phyloP scores from a whole-genome alignment of 2,797 vertebrate species.

The Picus viridis region DNA sequence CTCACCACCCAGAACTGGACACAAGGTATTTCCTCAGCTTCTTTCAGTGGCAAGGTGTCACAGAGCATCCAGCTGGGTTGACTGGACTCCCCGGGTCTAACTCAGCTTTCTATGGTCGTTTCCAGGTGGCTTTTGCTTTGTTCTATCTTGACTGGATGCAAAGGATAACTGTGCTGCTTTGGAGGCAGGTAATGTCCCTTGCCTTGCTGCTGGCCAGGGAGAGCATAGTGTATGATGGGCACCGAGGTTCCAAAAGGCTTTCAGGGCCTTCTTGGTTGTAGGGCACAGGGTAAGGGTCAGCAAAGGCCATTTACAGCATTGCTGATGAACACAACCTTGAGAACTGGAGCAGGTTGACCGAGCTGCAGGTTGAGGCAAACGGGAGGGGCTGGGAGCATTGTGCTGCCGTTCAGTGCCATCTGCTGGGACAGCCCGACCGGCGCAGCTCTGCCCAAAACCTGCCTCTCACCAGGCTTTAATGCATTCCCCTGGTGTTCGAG shows the following conservation, averaged over 20 bases:
- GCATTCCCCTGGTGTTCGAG: rapidly evolving
- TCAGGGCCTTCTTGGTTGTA: neutral
- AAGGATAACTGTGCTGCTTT: neutral
- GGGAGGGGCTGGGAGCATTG: neutral
- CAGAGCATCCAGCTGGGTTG: neutral
- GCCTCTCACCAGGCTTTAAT: neutral
- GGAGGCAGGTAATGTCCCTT: neutral
- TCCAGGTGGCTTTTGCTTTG: neutral
- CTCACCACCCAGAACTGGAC: too few species aligned
- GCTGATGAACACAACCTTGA: neutral
- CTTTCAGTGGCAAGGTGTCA: neutral
- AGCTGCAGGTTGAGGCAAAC: rapidly evolving
- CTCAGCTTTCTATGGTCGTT: neutral
- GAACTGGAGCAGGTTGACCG: neutral
- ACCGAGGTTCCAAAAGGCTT: neutral
- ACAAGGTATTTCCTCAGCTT: too few species aligned
- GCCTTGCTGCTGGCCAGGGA: rapidly evolving
- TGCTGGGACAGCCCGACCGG: neutral
- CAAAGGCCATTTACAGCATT: neutral
- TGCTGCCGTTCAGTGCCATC: neutral
- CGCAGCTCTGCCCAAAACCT: neutral
- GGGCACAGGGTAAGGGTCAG: neutral
- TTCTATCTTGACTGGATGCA: rapidly evolving
- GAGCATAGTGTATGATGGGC: rapidly evolving
- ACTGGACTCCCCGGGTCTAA: neutral